Evolutionary conservation across 1,140 invertebrate species (phyloP).

Genomic region (Matsumurasca onukii): DNA sequence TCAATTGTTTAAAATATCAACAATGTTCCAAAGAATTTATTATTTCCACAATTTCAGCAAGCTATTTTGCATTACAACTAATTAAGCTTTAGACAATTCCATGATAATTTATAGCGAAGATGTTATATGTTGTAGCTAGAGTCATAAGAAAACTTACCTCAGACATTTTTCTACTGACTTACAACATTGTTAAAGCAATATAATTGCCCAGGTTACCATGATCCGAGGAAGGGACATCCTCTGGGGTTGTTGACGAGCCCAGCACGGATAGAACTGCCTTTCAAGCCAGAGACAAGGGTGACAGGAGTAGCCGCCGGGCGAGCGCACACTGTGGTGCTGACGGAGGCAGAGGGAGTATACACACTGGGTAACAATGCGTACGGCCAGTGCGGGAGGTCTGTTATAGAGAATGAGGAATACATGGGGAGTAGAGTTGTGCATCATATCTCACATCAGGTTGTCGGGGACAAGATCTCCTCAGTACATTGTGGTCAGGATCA

Average conservation of each 20-base stretch:
- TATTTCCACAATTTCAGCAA: no score
- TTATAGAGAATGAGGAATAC: constrained; percentile 80
- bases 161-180: no score
- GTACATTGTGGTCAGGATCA: constrained; percentile 89
- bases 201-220: constrained; percentile 63
- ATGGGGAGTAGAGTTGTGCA: constrained; percentile 61
- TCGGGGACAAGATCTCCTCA: constrained; percentile 61
- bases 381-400: constrained; percentile 88
- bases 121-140: no score
- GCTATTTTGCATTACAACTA: no score
- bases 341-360: constrained; percentile 76
- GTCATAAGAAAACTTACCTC: no score
- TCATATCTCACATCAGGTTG: constrained; percentile 63
- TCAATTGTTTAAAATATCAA: no score
- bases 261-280: constrained; percentile 72
- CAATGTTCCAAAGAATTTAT: no score
- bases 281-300: constrained; percentile 56
- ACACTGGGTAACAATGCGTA: constrained; percentile 90
- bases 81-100: no score
- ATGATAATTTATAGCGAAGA: no score
- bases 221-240: constrained; percentile 59
- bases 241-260: constrained; percentile 72
- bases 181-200: no score
- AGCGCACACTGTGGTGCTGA: constrained; percentile 82
- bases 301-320: constrained; percentile 74